Evolutionary conservation across 2,888 invertebrate species (phyloP).

Genomic region (Drosophila hawaiiensis): DNA sequence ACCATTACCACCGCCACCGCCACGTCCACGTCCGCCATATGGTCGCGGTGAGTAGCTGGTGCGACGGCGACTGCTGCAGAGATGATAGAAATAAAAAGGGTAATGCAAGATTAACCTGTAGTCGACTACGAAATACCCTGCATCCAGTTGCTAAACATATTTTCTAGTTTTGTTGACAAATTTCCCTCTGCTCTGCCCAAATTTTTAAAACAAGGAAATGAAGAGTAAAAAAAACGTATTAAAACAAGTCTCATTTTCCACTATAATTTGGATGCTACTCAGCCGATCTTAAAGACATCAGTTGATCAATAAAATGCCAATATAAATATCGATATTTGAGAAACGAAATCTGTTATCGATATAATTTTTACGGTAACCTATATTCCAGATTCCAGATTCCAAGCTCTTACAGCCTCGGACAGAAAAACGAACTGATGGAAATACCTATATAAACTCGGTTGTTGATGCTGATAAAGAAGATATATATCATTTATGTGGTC

Average conservation of each 20-base stretch:
- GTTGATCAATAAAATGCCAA: not conserved
- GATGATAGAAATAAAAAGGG: not conserved
- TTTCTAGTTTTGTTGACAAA: not conserved
- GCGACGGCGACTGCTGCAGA: conserved; percentile 78
- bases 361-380: not conserved
- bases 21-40: conserved; percentile 83
- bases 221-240: not conserved
- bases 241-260: not conserved
- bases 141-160: not conserved
- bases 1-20: conserved; percentile 49
- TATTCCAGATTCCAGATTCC: not conserved
- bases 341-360: not conserved
- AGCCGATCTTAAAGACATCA: too few species aligned
- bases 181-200: not conserved
- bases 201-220: not conserved
- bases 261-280: not conserved
- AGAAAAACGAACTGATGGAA: not conserved
- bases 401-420: not conserved
- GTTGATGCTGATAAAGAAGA: not conserved
- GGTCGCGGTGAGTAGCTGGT: conserved; percentile 85
- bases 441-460: not conserved
- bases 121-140: not conserved
- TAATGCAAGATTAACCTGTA: not conserved
- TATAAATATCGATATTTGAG: not conserved
- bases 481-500: not conserved